A percentile compares a stretch with the other conserved stretches of the same genome.
Evolutionary conservation across 2,797 vertebrate species (phyloP).

Genomic region (Etheostoma nigrum): DNA sequence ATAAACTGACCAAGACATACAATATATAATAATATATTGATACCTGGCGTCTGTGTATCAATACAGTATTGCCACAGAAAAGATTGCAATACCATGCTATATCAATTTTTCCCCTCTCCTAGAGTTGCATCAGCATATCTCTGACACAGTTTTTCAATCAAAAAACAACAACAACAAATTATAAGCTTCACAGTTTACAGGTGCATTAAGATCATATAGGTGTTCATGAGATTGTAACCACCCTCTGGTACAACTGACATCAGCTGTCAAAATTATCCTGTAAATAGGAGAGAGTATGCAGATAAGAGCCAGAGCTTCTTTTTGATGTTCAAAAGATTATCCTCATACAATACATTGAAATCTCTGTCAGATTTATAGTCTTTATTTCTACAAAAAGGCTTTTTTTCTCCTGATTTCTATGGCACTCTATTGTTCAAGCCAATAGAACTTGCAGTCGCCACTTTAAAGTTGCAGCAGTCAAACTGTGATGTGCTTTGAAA

Average conservation of each 20-base stretch:
- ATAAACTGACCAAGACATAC: too few species aligned
- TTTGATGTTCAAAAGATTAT: constrained; percentile 47
- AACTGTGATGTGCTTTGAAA: constrained; percentile 64
- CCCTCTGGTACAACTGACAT: constrained; percentile 8
- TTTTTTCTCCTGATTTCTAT: constrained; percentile 24
- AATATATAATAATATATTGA: too few species aligned
- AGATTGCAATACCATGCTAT: too few species aligned
- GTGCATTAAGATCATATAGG: constrained; percentile 8
- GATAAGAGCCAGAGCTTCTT: constrained; percentile 41
- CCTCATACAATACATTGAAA: constrained; percentile 18
- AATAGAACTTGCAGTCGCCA: constrained; percentile 45
- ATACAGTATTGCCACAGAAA: too few species aligned
- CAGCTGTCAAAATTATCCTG: constrained; percentile 32
- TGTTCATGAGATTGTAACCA: constrained; percentile 14
- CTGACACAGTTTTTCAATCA: constrained; percentile 4
- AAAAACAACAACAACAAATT: not conserved
- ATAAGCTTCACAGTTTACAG: not conserved
- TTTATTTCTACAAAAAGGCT: constrained; percentile 36
- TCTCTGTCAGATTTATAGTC: constrained; percentile 37
- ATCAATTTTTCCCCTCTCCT: too few species aligned
- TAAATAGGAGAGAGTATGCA: constrained; percentile 1
- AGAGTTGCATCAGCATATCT: not conserved
- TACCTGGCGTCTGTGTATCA: too few species aligned
- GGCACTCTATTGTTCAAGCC: constrained; percentile 42
- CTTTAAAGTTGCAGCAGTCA: constrained; percentile 69